Evolutionary conservation across 2,113 vertebrate genomes (phyloP), one percentile per base, ranked within the genome.

Genomic region (Apteryx mantelli): DNA sequence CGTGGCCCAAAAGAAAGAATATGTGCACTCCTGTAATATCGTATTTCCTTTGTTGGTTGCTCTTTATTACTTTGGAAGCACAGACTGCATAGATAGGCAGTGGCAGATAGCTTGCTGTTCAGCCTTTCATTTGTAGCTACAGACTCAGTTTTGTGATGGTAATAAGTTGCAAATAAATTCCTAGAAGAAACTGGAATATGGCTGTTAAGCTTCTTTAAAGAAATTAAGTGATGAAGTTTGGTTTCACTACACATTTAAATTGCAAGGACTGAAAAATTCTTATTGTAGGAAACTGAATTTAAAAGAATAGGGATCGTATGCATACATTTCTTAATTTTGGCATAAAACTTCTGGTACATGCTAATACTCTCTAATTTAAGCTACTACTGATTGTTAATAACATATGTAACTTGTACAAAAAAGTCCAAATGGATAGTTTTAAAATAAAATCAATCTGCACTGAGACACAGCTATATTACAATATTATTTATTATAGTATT

Each of bases 161-260:
- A 95, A 91, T 40, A 73, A 69, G 61, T 40, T 84, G 58, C 89
- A 91, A 80, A 89, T 50, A 86, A 86, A 91, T 19, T 76, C 73
- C 32, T 64, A 40, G 42, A 90, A 91, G 74, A 85, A 93, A 74
- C 16, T 53, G 34, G 32, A 64, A 89, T 81, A 86, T 42, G 44
- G 32, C 66, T 40, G 52, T 44, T 83, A 96, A 36, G 94, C 42
- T 74, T 93, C 94, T 50, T 82, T 86, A n/a, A 97, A 95, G 93
- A 71, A 89, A 93, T 82, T 87, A 94, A 91, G 38, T 32, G 24
- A 91, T 34, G 22, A 66, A 64, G 22, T 74, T 61, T 84, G 74
- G 87, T 88, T 83, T 75, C 75, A 82, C 38, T 82, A 40, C 21
- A 64, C 13, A 40, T 77, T 89, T 87, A 92, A 91, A 93, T 69